Percentiles rank a stretch among this genome's conserved stretches.
Evolutionary conservation across 2,888 invertebrate species (phyloP).

Genomic region (Ormyrus labotus): DNA sequence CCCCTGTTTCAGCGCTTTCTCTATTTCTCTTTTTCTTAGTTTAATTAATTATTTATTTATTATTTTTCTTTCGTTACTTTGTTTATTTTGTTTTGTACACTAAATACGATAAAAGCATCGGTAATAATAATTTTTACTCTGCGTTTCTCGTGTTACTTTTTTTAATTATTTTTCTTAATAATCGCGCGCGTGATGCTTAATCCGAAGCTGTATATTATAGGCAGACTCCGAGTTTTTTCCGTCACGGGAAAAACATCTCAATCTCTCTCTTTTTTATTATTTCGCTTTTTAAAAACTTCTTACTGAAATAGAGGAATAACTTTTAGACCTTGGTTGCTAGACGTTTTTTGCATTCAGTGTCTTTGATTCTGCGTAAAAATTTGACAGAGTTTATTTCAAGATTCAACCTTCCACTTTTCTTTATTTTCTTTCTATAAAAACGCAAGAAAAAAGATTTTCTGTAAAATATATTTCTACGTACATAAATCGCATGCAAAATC

Average conservation of each 20-base stretch:
- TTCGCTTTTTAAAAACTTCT: slow-evolving; percentile 49
- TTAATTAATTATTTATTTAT: slow-evolving; percentile 46
- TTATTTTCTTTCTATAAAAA: slow-evolving; percentile 34
- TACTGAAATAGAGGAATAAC: slow-evolving; percentile 53
- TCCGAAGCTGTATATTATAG: slow-evolving; percentile 56
- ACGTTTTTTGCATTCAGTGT: slow-evolving; percentile 49
- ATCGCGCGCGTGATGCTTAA: slow-evolving; percentile 50
- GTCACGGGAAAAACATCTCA: slow-evolving; percentile 20
- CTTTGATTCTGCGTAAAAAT: slow-evolving; percentile 54
- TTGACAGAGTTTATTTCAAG: slow-evolving; percentile 42
- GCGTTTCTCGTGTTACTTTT: slow-evolving; percentile 42
- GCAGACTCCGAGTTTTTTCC: slow-evolving; percentile 51
- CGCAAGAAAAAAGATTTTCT: slow-evolving; percentile 36
- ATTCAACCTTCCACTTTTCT: slow-evolving; percentile 26
- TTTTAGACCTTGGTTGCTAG: slow-evolving; percentile 55
- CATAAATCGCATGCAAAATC: slow-evolving; percentile 18
- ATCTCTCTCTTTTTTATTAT: slow-evolving; percentile 33
- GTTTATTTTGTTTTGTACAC: slow-evolving; percentile 57
- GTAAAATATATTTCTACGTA: slow-evolving; percentile 26
- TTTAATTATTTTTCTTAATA: slow-evolving; percentile 15
- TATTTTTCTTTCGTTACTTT: slow-evolving; percentile 52
- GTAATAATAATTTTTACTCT: slow-evolving; percentile 51
- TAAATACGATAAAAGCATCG: slow-evolving; percentile 58
- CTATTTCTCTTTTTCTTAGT: slow-evolving; percentile 43
- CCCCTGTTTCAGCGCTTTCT: slow-evolving; percentile 48